These are phyloP conservation scores for Drosophila ercepeae DNA, from an alignment of 1,140 invertebrate genomes.

Conservation along the genomic window DNA sequence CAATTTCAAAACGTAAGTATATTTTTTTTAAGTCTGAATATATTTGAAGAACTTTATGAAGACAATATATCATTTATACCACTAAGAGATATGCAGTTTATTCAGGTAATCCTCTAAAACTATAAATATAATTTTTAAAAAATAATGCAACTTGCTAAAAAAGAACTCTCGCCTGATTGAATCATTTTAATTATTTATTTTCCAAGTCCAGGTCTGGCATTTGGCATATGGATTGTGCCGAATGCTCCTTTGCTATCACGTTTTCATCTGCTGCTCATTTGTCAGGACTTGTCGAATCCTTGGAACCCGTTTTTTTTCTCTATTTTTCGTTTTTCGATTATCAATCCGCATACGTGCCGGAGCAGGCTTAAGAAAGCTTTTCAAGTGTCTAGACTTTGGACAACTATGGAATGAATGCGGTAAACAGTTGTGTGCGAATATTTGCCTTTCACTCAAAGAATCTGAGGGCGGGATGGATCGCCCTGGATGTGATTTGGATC, in stretches of 20 bases:
- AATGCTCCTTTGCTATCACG: constrained; percentile 7
- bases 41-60: constrained; percentile 45
- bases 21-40: constrained; percentile 5
- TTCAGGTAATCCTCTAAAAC: too few relatives aligned
- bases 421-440: constrained; percentile 42
- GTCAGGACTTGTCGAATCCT: constrained; percentile 23
- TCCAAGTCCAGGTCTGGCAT: background rate
- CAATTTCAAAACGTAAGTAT: constrained; percentile 61
- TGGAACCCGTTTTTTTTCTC: background rate
- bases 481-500: constrained; percentile 7
- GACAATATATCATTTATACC: constrained; percentile 9
- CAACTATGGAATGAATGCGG: constrained; percentile 29
- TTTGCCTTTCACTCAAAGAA: constrained; percentile 38
- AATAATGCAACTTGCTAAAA: background rate
- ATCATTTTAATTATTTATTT: background rate
- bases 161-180: background rate
- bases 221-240: background rate
- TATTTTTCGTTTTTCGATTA: constrained; percentile 18
- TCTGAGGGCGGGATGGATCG: background rate
- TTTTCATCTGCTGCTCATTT: constrained; percentile 22
- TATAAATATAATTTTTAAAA: background rate
- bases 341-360: constrained; percentile 49
- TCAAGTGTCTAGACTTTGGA: constrained; percentile 49
- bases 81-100: constrained; percentile 53
- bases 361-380: constrained; percentile 54